phyloP scores from a whole-genome alignment of 2,113 vertebrate species.

The Poeciliopsis retropinna region DNA sequence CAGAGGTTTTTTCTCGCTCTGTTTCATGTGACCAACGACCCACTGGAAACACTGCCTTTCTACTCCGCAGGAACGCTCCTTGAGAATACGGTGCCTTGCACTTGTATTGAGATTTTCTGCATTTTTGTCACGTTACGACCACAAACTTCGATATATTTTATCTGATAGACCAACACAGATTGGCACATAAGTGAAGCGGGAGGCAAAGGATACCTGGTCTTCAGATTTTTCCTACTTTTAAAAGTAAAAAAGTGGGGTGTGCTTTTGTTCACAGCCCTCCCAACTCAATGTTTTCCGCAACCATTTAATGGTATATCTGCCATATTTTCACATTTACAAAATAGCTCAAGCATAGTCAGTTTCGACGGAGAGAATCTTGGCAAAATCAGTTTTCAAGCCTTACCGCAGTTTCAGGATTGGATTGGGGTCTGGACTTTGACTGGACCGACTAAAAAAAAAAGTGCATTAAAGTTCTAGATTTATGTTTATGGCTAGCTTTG shows the following conservation, averaged over 20 bases:
- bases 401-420: not conserved
- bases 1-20: conserved; percentile 51
- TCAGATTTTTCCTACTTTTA: too few species aligned
- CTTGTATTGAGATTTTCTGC: not conserved
- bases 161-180: not conserved
- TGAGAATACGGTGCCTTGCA: not conserved
- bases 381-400: not conserved
- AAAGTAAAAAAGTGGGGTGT: too few species aligned
- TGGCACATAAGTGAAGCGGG: not conserved
- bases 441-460: not conserved
- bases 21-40: conserved; percentile 51
- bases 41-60: conserved; percentile 65
- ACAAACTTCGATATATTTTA: not conserved
- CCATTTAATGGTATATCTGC: not conserved
- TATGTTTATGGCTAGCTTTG: too few species aligned
- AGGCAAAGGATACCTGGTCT: not conserved
- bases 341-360: too few species aligned
- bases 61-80: conserved; percentile 28
- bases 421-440: not conserved
- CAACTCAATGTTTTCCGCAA: not conserved
- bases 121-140: not conserved
- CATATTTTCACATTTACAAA: not conserved
- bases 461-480: not conserved
- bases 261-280: too few species aligned
- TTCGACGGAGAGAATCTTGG: not conserved